Evolutionary conservation across 2,888 invertebrate species (phyloP), one percentile per base, ranked within the genome.

Genomic region (Tenthredo scrophulariae): DNA sequence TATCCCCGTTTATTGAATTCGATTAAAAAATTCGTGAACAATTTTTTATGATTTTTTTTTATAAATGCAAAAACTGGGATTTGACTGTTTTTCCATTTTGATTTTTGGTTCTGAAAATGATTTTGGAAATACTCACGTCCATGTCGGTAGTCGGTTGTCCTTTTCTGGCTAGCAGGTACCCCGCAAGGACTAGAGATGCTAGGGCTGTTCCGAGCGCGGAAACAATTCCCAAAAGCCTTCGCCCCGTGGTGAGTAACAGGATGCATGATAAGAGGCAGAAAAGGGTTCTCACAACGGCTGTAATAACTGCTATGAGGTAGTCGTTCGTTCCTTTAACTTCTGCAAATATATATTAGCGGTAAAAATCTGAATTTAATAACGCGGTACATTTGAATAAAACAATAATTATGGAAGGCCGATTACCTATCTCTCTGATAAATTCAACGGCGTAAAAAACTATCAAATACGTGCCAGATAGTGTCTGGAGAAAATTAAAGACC

Each of bases 401-500:
- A 9, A 5, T 6, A 26, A 43, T 22, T 22, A 74, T 1, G n/a
- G 7, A 67, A 33, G 0, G 1, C 18, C 33, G 18, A 77, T 91
- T 86, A 85, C 95, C 93, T 84, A 94, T 92, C 85, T 96, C 95
- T 9, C 94, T 93, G 10, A 97, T 94, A 85, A 97, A 96, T 89
- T 97, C 96, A 0, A 97, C 96, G 0, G 97, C 97, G 91, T 97
- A 97, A 93, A 97, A 97, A 84, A 97, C 96, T 85, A 97, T 95
- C 18, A 97, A 94, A 90, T 96, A 97, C 26, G 97, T 97, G 79
- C 97, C 97, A 5, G 97, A 96, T 65, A 96, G 93, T 87, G 96
- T 96, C 92, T 97, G 97, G 86, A 97, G 94, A 88, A 96, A 92
- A 91, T 96, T 96, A 93, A 97, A 97, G 0, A 95, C 94, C 89